Conservation (phyloP, 2,888 invertebrate species). For the Ochlodes sylvanus region DNA sequence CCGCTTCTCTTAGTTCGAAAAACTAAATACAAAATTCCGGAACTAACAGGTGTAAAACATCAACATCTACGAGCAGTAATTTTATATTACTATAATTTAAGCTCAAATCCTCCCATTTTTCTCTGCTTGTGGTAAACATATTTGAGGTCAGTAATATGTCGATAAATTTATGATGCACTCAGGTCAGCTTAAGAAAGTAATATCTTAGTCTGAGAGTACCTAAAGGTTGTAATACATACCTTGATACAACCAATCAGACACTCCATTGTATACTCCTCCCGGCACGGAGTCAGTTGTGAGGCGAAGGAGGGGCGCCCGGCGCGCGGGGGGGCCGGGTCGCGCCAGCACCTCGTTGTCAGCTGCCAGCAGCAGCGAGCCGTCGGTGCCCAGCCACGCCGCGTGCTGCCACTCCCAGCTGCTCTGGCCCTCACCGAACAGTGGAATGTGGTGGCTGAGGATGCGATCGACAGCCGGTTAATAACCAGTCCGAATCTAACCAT, state of each 20-base stretch:
- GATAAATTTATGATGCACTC: no score
- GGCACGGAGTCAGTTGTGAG: constrained; percentile 91
- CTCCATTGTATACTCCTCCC: constrained; percentile 95
- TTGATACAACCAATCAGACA: constrained; percentile 99
- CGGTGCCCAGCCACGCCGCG: constrained; percentile 92
- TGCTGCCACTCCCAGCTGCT: constrained; percentile 90
- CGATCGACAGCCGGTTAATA: not conserved
- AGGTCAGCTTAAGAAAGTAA: no score
- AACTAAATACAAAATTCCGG: no score
- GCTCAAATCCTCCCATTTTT: no score
- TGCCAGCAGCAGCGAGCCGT: constrained; percentile 91
- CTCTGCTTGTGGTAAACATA: no score
- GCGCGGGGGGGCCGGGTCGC: constrained; percentile 88
- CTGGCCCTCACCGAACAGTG: constrained; percentile 91
- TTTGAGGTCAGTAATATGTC: no score
- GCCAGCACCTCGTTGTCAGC: constrained; percentile 96
- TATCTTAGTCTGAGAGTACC: no score
- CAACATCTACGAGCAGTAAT: no score
- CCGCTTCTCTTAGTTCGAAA: no score
- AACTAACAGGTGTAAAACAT: no score
- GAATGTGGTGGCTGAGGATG: constrained; percentile 90
- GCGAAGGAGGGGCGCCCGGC: constrained; percentile 86
- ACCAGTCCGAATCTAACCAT: not conserved
- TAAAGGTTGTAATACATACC: constrained; percentile 75
- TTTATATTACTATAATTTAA: no score